Conservation (phyloP, 2,888 invertebrate species). For the Chymomyza procnemis region DNA sequence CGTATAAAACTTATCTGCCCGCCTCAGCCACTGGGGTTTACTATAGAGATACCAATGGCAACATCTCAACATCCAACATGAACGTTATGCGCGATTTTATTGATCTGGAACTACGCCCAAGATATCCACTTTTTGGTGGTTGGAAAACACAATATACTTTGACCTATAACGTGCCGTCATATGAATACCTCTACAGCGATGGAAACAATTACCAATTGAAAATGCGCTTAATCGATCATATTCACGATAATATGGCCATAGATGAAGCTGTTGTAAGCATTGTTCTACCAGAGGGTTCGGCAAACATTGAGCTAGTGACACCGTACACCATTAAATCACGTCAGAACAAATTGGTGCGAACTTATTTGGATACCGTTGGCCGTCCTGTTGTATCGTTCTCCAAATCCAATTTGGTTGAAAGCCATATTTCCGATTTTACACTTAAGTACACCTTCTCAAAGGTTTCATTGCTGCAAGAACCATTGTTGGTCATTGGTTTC, state of each 20-base stretch:
- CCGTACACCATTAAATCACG: slow-evolving; percentile 89
- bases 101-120: slow-evolving; percentile 95
- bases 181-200: slow-evolving; percentile 93
- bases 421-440: slow-evolving; percentile 97
- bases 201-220: slow-evolving; percentile 90
- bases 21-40: slow-evolving; percentile 97
- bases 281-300: slow-evolving; percentile 95
- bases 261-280: slow-evolving; percentile 93
- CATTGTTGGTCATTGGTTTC: slow-evolving; percentile 91
- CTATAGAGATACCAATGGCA: slow-evolving; percentile 97
- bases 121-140: slow-evolving; percentile 98
- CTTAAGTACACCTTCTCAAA: slow-evolving; percentile 93
- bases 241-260: slow-evolving; percentile 97
- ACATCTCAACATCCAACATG: slow-evolving; percentile 98
- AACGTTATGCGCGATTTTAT: slow-evolving; percentile 92
- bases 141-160: slow-evolving; percentile 98
- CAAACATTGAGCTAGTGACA: slow-evolving; percentile 87
- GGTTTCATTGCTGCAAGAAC: slow-evolving; percentile 93
- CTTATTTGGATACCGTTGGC: slow-evolving; percentile 96
- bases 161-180: slow-evolving; percentile 98
- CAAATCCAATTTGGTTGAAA: slow-evolving; percentile 93
- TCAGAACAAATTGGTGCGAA: slow-evolving; percentile 88
- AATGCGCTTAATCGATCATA: slow-evolving; percentile 97
- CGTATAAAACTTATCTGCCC: slow-evolving; percentile 91
- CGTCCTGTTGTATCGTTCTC: slow-evolving; percentile 91